Conservation (phyloP, 2,888 invertebrate genomes). For the Sminthurides aquaticus region DNA sequence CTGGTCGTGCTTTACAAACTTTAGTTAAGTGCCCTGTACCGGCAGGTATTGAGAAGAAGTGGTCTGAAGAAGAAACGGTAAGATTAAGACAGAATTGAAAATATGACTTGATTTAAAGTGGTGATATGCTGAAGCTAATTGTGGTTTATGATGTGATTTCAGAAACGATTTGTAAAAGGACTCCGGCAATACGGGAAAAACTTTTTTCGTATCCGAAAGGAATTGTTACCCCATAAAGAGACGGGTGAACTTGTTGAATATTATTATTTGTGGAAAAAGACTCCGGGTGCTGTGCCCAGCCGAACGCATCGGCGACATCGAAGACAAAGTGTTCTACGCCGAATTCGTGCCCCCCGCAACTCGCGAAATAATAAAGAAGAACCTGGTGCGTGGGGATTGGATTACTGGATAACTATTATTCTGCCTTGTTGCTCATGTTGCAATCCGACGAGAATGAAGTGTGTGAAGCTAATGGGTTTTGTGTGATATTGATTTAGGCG, state of each 20-base stretch:
- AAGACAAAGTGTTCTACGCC: conserved; percentile 74
- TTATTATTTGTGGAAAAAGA: conserved; percentile 99
- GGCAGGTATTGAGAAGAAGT: conserved; percentile 93
- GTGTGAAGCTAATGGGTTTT: no score
- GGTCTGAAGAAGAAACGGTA: conserved; percentile 92
- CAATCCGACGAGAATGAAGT: no score
- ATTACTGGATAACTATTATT: no score
- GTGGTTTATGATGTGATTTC: conserved; percentile 29
- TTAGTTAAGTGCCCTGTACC: conserved; percentile 95
- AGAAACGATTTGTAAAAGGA: conserved; percentile 96
- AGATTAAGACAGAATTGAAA: no score
- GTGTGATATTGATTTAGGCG: no score
- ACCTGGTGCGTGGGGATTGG: conserved; percentile 36
- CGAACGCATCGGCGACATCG: conserved; percentile 80
- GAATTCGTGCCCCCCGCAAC: conserved; percentile 80
- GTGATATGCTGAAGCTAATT: not conserved
- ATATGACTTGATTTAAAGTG: not conserved
- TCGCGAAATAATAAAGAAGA: conserved; percentile 60
- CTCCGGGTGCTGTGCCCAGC: conserved; percentile 89
- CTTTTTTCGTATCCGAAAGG: conserved; percentile 94
- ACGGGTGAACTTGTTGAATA: conserved; percentile 96
- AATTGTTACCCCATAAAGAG: conserved; percentile 91
- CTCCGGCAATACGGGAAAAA: conserved; percentile 97
- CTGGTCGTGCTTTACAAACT: conserved; percentile 89
- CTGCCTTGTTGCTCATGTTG: no score